phyloP scores from a whole-genome alignment of 2,113 vertebrate genomes.

The Anguilla japonica region DNA sequence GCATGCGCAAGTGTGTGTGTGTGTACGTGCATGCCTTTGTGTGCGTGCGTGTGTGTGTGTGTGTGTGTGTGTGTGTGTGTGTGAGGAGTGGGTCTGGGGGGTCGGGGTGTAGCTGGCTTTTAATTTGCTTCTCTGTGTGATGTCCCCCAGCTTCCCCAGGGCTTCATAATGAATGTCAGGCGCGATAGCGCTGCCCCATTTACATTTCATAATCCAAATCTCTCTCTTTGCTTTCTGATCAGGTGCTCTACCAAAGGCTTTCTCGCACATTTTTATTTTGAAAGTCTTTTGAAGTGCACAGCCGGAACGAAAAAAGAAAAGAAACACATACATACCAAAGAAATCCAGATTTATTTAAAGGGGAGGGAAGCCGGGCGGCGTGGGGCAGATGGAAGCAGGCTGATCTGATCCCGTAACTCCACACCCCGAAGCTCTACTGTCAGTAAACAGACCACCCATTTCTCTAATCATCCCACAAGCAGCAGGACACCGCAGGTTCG shows the following conservation, averaged over 20 bases:
- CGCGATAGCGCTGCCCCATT: neutral
- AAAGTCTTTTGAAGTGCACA: constrained; percentile 12
- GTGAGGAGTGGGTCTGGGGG: neutral
- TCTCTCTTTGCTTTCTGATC: neutral
- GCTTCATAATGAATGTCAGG: constrained; percentile 19
- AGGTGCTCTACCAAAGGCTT: neutral
- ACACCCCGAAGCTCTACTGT: neutral
- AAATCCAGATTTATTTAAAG: neutral
- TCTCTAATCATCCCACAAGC: constrained; percentile 19
- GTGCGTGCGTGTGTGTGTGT: constrained; percentile 15
- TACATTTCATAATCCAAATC: constrained; percentile 22
- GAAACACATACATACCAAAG: neutral
- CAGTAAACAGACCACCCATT: constrained; percentile 2
- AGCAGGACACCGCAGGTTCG: constrained; percentile 5
- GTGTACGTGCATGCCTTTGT: constrained; percentile 7
- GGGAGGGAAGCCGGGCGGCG: neutral
- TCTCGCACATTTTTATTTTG: neutral
- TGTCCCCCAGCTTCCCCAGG: neutral
- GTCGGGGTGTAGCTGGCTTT: neutral
- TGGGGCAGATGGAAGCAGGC: neutral
- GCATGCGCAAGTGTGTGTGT: neutral
- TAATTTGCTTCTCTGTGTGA: constrained; percentile 25
- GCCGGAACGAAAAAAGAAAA: neutral
- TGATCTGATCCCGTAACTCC: neutral
- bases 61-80: neutral